Evolutionary conservation across 2,113 vertebrate species (phyloP), one percentile per base, ranked within the genome.

Genomic region (Rhinolophus ferrumequinum): DNA sequence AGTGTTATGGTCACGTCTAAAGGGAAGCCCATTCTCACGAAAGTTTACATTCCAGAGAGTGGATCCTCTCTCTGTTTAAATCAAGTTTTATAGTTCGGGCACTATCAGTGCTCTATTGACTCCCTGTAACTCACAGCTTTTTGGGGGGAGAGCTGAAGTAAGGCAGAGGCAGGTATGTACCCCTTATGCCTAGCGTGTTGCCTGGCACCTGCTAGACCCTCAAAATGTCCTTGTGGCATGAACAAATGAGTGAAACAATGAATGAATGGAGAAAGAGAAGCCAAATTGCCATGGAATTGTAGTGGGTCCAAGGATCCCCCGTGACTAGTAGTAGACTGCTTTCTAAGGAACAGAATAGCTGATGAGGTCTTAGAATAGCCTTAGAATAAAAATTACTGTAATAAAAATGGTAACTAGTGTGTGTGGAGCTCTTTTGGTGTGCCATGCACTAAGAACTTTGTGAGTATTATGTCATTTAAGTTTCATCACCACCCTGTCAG

Each of bases 241-340:
- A 62, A 54, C 24, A 21, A 26, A 26, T 26, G 77, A 52, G 52
- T 16, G 56, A 79, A 26, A 64, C 22, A 22, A 21, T 54, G 76
- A 35, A 64, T 22, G 47, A 56, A 18, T 41, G 62, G 80, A 35
- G 9, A 69, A 64, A 67, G 52, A 62, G 50, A 52, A 33, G 33
- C 35, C 60, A 41, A 52, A 15, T 62, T 56, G 28, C 50, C 13
- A 3, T 69, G 30, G 14, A 82, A 26, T 28, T 81, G 6, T 44
- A 14, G n/a, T 16, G 21, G 47, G 44, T 38, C 47, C 47, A 38
- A 38, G 50, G 35, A 11, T 50, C 26, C 5, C 75, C 50, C 24
- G 33, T n/a, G 47, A 50, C 16, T 28, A 15, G 18, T 9, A 19
- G 7, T 50, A 19, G 7, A 41, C 0, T 1, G 0, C 22, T 60